phyloP scores from a whole-genome alignment of 2,888 invertebrate genomes.

The Nycteola revayana region DNA sequence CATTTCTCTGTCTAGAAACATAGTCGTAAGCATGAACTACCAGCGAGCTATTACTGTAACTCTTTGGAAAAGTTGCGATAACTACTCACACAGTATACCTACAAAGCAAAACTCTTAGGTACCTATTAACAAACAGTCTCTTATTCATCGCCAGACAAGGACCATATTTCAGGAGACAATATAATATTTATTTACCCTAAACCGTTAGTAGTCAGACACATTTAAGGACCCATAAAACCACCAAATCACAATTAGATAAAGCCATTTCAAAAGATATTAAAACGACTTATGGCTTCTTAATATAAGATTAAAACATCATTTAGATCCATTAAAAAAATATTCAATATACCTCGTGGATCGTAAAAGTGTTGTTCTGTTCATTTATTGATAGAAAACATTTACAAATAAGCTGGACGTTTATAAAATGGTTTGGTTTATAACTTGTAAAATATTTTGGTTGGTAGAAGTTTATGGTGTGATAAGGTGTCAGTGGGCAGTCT shows the following conservation, averaged over 20 bases:
- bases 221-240: conserved; percentile 24
- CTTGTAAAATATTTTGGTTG: conserved; percentile 44
- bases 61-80: no score
- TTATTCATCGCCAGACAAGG: no score
- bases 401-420: conserved; percentile 54
- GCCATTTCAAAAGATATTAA: conserved; percentile 23
- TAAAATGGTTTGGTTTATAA: conserved; percentile 57
- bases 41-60: no score
- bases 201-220: conserved; percentile 8
- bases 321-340: conserved; percentile 43
- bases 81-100: no score
- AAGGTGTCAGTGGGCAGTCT: conserved; percentile 27
- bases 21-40: no score
- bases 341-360: conserved; percentile 37
- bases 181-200: no score
- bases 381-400: conserved; percentile 50
- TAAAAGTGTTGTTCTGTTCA: conserved; percentile 41
- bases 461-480: conserved; percentile 34
- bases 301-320: conserved; percentile 43
- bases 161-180: no score
- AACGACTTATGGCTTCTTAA: conserved; percentile 31
- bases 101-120: no score
- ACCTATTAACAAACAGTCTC: no score
- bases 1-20: no score
- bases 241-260: conserved; percentile 21